These are phyloP conservation scores for Sturnus vulgaris DNA, from an alignment of 2,113 vertebrate species.

Conservation along the genomic window DNA sequence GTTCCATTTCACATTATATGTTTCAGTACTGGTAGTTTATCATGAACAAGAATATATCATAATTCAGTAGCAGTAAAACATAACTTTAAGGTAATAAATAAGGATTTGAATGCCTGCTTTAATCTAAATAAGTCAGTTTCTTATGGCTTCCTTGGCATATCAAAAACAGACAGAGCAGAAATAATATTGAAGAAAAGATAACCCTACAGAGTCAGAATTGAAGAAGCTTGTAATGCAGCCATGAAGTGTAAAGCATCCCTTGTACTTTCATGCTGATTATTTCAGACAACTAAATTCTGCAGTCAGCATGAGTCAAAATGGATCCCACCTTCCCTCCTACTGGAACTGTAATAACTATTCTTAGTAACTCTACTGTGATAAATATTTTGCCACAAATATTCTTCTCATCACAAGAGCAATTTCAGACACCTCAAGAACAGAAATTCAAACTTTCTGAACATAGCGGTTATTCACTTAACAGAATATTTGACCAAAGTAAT, in stretches of 20 bases:
- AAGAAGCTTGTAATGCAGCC: neutral
- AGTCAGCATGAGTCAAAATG: neutral
- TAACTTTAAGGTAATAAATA: neutral
- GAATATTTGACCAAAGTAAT: neutral
- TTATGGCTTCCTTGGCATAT: neutral
- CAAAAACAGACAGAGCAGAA: neutral
- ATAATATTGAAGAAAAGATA: neutral
- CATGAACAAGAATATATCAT: neutral
- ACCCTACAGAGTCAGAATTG: neutral
- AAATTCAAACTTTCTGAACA: neutral
- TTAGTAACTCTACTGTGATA: neutral
- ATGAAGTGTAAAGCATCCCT: neutral
- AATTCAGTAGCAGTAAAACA: neutral
- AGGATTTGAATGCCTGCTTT: neutral
- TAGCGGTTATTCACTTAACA: neutral
- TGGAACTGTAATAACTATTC: neutral
- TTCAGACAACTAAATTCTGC: neutral
- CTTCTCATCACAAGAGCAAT: neutral
- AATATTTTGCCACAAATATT: neutral
- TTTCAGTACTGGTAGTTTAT: neutral
- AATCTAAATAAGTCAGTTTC: neutral
- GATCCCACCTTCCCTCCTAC: neutral
- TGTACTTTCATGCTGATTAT: neutral
- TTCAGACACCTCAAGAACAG: neutral
- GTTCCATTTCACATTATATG: neutral